A percentile compares a stretch with the other conserved stretches of the same genome.
Conservation (phyloP, 53 echinoderm and acorn worm genomes). For the Echinarachnius parma region DNA sequence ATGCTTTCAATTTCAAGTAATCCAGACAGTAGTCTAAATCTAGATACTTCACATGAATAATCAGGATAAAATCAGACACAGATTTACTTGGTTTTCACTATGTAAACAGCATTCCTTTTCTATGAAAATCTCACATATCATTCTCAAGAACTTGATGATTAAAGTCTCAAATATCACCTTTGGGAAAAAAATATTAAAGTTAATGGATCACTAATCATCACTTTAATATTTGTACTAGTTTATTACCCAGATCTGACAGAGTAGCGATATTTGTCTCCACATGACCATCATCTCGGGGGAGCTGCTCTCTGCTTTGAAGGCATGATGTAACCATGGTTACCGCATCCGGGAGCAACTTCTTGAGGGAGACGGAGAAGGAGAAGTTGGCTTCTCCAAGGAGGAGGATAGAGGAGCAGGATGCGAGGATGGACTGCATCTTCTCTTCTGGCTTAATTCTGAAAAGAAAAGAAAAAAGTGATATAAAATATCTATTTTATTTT, state of each 20-base stretch:
- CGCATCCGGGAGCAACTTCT: constrained; percentile 28
- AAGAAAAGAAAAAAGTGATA: background rate
- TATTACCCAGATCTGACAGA: constrained; percentile 50
- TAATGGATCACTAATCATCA: too few species aligned
- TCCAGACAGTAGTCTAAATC: too few species aligned
- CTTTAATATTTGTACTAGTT: background rate
- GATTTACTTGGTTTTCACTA: too few species aligned
- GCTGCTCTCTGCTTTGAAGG: constrained; percentile 50
- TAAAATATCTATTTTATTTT: background rate
- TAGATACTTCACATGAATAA: too few species aligned
- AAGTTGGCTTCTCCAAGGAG: constrained; percentile 96
- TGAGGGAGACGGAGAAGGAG: constrained; percentile 73
- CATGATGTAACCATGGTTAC: constrained; percentile 63
- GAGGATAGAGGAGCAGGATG: constrained; percentile 34
- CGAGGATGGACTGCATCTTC: constrained; percentile 18
- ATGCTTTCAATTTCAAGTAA: too few species aligned
- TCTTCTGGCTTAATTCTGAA: background rate
- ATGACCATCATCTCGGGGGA: background rate
- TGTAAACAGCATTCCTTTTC: too few species aligned
- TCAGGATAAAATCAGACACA: too few species aligned
- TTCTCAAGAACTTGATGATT: too few species aligned
- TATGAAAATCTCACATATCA: too few species aligned
- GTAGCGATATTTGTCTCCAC: constrained; percentile 46
- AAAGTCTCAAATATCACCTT: too few species aligned
- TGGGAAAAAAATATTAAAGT: too few species aligned